A percentile compares a stretch with the other conserved stretches of the same genome.
These are phyloP conservation scores for Neodiprion pinetum DNA, from an alignment of 1,140 invertebrate genomes.

Conservation along the genomic window DNA sequence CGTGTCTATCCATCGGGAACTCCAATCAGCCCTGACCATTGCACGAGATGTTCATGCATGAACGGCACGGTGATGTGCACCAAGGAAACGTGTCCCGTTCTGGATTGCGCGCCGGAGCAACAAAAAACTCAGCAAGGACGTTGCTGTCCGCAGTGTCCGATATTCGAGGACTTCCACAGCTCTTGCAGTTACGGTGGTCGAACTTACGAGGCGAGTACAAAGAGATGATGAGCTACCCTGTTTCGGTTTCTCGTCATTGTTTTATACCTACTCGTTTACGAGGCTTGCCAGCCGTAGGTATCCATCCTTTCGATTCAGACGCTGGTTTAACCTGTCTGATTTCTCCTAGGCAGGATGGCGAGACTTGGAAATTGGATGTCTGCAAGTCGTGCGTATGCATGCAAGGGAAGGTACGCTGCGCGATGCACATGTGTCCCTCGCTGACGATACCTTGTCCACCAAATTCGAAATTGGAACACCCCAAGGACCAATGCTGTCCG, in stretches of 20 bases:
- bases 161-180: conserved; percentile 67
- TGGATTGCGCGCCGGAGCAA: conserved; percentile 78
- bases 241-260: too few species aligned
- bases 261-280: too few species aligned
- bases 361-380: conserved; percentile 83
- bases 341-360: conserved; percentile 77
- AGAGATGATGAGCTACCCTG: not conserved
- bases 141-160: conserved; percentile 80
- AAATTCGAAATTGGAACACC: conserved; percentile 74
- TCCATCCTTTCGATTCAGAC: not conserved
- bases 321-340: conserved; percentile 50
- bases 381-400: conserved; percentile 87
- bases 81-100: conserved; percentile 79
- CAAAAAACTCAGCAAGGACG: conserved; percentile 70
- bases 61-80: conserved; percentile 81
- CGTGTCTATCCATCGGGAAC: conserved; percentile 67
- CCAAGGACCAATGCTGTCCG: conserved; percentile 84
- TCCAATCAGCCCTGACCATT: conserved; percentile 75
- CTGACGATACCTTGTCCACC: conserved; percentile 70
- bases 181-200: conserved; percentile 71
- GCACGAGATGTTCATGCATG: conserved; percentile 82
- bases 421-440: conserved; percentile 75
- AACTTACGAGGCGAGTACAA: conserved; percentile 70
- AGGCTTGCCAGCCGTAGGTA: too few species aligned
- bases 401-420: conserved; percentile 80